Percentiles rank a stretch among this genome's conserved stretches.
phyloP scores from a whole-genome alignment of 2,113 vertebrate species.

The Peromyscus maniculatus region DNA sequence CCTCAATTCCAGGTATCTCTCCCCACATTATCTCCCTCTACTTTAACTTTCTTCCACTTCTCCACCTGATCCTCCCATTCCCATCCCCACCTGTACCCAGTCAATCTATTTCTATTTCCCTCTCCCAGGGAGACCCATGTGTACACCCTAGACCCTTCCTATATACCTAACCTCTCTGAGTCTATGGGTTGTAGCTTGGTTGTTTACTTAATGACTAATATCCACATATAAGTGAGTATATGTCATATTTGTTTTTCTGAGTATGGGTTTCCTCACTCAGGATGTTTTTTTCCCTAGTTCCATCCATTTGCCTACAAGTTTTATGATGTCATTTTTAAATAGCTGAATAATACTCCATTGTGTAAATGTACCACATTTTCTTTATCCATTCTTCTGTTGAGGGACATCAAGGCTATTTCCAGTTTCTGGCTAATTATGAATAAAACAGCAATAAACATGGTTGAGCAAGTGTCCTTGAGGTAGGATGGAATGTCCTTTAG shows the following conservation, averaged over 20 bases:
- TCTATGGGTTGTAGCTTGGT: not conserved
- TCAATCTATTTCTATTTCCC: too few species aligned
- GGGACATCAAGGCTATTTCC: too few species aligned
- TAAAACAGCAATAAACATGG: too few species aligned
- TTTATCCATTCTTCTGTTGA: not conserved
- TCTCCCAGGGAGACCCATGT: too few species aligned
- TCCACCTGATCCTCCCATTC: too few species aligned
- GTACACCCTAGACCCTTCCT: not conserved
- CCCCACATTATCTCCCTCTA: too few species aligned
- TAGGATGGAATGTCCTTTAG: not conserved
- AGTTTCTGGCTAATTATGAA: too few species aligned
- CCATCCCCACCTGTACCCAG: too few species aligned
- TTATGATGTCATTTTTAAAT: too few species aligned
- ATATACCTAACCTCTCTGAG: not conserved
- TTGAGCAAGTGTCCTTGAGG: not conserved
- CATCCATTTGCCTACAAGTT: not conserved
- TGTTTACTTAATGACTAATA: not conserved
- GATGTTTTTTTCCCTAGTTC: not conserved
- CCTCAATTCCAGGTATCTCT: too few species aligned
- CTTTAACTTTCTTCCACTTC: too few species aligned
- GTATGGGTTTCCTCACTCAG: not conserved
- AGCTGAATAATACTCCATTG: not conserved
- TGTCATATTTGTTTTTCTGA: not conserved
- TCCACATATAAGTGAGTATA: not conserved
- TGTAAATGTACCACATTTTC: not conserved